Evolutionary conservation across 2,113 vertebrate species (phyloP), one percentile per base, ranked within the genome.

Genomic region (Todiramphus saurophagus): DNA sequence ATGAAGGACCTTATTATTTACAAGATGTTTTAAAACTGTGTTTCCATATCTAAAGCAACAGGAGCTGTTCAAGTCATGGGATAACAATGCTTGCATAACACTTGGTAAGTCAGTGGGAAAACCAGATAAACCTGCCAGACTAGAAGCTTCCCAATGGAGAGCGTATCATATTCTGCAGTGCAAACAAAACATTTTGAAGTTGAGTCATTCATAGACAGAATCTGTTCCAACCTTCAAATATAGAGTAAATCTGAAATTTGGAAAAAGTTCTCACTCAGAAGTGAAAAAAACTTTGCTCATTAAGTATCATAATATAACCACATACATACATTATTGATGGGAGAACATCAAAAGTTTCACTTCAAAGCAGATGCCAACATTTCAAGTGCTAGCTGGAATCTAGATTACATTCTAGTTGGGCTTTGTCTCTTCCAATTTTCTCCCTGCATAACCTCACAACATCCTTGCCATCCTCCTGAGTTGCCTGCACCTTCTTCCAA

Each of bases 91-190:
- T 97, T 97, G 78, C 79, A 81, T 91, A 94, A 94, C 58, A 81
- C 76, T 93, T 81, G 66, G 73, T 94, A 96, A 96, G 51, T 59
- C 84, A 89, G 80, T 50, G 16, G 90, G 94, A 93, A 96, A 91
- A 76, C 25, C 44, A 56, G 67, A 76, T 67, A 70, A 82, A 77
- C 11, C 59, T 86, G 87, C 78, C 89, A 93, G 77, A 67, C 41
- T 76, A 87, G 35, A 44, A 83, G 75, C 83, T 93, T 91, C 92
- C 83, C 85, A 94, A 3, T 31, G 51, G 72, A 92, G 84, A 88
- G 20, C 18, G 70, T 67, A 92, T 97, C 86, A 64, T 75, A 93
- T 92, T 96, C 85, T 91, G 74, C 68, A 91, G 94, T 23, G 66
- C 79, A 89, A 94, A 92, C 91, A 85, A 95, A 95, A 95, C 93